phyloP scores from a whole-genome alignment of 2,797 vertebrate genomes.

The Gorsachius magnificus region DNA sequence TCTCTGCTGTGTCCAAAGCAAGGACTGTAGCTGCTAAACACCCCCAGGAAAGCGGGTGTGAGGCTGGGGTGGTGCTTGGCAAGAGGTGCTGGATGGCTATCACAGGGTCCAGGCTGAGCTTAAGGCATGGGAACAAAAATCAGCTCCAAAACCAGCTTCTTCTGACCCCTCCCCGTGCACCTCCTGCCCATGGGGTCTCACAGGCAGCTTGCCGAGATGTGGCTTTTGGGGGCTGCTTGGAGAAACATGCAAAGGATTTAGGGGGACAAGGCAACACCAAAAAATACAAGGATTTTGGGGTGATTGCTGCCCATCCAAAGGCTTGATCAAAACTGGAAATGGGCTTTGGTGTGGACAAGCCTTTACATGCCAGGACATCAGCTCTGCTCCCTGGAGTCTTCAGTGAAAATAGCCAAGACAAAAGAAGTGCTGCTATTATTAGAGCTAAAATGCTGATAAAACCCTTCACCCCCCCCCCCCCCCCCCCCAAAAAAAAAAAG shows the following conservation, averaged over 20 bases:
- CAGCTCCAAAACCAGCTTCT: neutral
- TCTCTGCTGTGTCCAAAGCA: neutral
- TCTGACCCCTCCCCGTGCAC: too few species aligned
- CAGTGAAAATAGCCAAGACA: neutral
- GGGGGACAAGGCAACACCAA: neutral
- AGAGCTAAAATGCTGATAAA: slow-evolving; percentile 4
- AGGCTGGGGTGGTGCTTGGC: neutral
- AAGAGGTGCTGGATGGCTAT: neutral
- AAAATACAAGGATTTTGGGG: neutral
- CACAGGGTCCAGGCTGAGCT: neutral
- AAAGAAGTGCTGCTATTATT: neutral
- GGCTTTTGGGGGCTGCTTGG: neutral
- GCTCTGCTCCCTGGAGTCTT: neutral
- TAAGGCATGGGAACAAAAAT: neutral
- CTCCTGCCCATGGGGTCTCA: fast-evolving
- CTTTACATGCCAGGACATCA: neutral
- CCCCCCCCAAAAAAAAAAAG: too few species aligned
- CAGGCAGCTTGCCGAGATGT: neutral
- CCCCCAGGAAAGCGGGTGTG: neutral
- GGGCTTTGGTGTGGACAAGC: neutral
- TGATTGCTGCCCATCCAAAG: fast-evolving
- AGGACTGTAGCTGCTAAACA: neutral
- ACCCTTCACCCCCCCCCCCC: neutral
- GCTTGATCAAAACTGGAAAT: neutral
- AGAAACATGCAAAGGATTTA: neutral